Evolutionary conservation across 2,797 vertebrate species (phyloP), one percentile per base, ranked within the genome.

Genomic region (Varecia variegata): DNA sequence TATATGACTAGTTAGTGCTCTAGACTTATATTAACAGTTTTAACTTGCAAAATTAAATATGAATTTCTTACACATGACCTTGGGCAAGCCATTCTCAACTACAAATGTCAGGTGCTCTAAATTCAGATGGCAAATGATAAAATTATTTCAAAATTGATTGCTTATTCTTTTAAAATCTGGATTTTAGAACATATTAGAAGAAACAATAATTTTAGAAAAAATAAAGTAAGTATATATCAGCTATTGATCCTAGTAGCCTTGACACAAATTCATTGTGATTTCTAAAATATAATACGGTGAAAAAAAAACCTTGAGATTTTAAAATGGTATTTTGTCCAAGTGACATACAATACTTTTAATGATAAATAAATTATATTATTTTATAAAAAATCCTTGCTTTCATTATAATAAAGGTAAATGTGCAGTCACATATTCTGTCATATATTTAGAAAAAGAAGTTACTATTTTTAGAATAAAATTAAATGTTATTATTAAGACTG

Each of bases 391-490:
- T 13, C 5, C 6, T 76, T 95, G 13, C 0, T 83, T 85, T 96
- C 40, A 52, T 77, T 89, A 94, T 50, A 89, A 79, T 40, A 88
- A 84, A 83, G 2, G 52, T 93, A 74, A 97, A 84, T 71, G 43
- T 83, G 5, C 17, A 79, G 86, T 21, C 7, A 68, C 9, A 93
- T 30, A 90, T 73, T 94, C 1, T 21, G 56, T 14, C 17, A 88
- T 21, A 79, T 77, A 96, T 83, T 96, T 18, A 67, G 68, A 23
- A 84, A 77, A 87, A 86, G 10, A 58, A 32, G 56, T 79, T 83
- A 89, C 47, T 58, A 87, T 20, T 95, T 60, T 74, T 54, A 95
- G 65, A 95, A 96, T 94, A 94, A 87, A 47, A 52, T 60, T 70
- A 95, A 86, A 90, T 4, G 83, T 67, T 93, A 70, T 54, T 50